Base-by-base conservation (phyloP, 1,140 invertebrate genomes). In the Orussus abietinus region DNA sequence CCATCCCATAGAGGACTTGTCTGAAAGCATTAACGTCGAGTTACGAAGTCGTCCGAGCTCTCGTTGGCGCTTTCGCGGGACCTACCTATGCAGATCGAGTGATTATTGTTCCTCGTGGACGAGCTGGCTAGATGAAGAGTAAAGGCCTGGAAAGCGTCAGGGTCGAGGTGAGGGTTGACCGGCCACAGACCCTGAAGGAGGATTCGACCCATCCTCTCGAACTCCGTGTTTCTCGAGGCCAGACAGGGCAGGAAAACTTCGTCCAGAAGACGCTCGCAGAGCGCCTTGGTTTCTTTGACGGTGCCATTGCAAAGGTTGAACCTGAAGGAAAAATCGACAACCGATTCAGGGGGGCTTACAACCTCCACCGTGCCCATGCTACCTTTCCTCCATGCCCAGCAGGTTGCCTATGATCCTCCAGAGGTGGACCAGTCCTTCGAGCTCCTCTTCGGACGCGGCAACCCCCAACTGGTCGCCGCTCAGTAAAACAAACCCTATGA, bases 361-460 rank as follows among this genome's bases (percentile, higher is more conserved):
- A 36, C 19, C 21, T 28, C 12, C 10, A 28, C 10, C 17, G 1
- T n/a, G 25, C 30, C 6, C 2, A 0, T 25, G 55, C 62, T 58
- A 85, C 79, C 78, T 80, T 53, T 94, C 89, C 46, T 90, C 79
- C 10, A 92, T 81, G 2, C 91, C 91, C 30, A 94, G 75, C 55
- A 88, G 64, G 53, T 83, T 78, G 1, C 89, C 90, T 19, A 93
- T 80, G 1, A 87, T 82, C 28, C 80, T 76, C 90, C 90, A 94
- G 51, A 92, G 81, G 60, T 94, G 89, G 2, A 88, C 64, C 34
- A 88, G 83, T n/a, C 81, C 82, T 33, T 87, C 82, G n/a, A 85
- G 55, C 35, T 86, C 84, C 15, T 81, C 75, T 6, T 73, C 51
- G 12, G 72, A 74, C 3, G 60, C 57, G 2, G 59, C 49, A 2